Evolutionary conservation across 2,797 vertebrate genomes (phyloP), one percentile per base, ranked within the genome.

Genomic region (Catostomus latipinnis): DNA sequence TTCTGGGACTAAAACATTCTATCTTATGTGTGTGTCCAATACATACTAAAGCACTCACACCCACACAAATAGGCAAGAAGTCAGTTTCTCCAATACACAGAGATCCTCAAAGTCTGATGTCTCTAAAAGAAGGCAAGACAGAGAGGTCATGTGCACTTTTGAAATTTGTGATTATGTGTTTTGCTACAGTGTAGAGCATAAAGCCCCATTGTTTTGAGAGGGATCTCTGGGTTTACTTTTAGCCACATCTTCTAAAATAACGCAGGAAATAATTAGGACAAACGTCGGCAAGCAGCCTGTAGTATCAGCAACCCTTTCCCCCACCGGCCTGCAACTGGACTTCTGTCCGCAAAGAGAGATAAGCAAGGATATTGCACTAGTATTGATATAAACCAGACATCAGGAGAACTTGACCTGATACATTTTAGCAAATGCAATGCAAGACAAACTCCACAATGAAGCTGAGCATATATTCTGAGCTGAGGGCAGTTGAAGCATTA

Each of bases 251-350:
- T 73, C 54, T 79, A 69, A 67, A 76, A 78, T 81, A 86, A 82
- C 71, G 77, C 65, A 80, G 76, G 76, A 82, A 83, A 83, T 80
- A 71, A 82, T 82, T 74, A 76, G 80, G 77, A 62, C 61, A 80
- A 66, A 82, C 73, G 67, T 76, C 63, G 62, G 78, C 83, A 6
- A 50, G 57, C 50, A 71, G 79, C 79, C 83, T 83, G 46, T 71
- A 18, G 49, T 48, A 77, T 65, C 78, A 71, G 65, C 49, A 50
- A 45, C 46, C 34, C 6, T 57, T 83, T 69, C 45, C 52, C 73
- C 73, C 53, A 62, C 18, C 54, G 52, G 77, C 67, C 66, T 60
- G 22, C 53, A 63, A 78, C 68, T 34, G 34, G 34, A 34, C 34
- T 74, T 58, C 72, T 80, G 48, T 77, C 74, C 56, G 13, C n/a